Conservation (phyloP, 1,140 invertebrate species). For the Bombus turneri region DNA sequence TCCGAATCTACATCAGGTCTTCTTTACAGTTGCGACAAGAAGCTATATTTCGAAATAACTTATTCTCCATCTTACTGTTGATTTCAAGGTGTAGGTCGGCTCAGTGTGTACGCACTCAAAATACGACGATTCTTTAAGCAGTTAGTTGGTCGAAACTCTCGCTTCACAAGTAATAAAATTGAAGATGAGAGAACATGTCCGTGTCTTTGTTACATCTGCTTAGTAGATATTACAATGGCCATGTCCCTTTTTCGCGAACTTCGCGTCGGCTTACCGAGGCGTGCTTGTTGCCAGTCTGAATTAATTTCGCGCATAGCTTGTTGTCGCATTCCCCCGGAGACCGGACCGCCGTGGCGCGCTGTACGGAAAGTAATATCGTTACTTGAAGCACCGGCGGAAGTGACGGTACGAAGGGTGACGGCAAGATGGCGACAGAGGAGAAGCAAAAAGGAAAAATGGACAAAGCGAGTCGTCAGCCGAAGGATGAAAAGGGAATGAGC, state of each 20-base stretch:
- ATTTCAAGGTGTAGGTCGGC: not conserved
- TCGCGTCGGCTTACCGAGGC: slow-evolving; percentile 51
- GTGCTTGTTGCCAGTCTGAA: slow-evolving; percentile 58
- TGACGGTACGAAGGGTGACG: slow-evolving; percentile 30
- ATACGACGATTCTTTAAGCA: too few species aligned
- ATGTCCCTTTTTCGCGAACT: slow-evolving; percentile 32
- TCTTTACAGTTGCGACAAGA: not conserved
- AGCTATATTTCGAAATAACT: not conserved
- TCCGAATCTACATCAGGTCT: not conserved
- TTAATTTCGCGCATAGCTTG: slow-evolving; percentile 66
- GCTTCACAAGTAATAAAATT: slow-evolving; percentile 23
- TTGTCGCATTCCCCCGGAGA: slow-evolving; percentile 63
- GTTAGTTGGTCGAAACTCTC: not conserved
- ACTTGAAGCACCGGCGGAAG: slow-evolving; percentile 37
- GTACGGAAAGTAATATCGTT: slow-evolving; percentile 63
- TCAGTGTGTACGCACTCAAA: not conserved
- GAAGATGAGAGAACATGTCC: slow-evolving; percentile 16
- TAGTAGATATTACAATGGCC: slow-evolving; percentile 21
- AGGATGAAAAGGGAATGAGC: not conserved
- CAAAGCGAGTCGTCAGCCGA: not conserved
- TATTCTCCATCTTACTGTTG: not conserved
- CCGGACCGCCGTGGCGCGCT: slow-evolving; percentile 7
- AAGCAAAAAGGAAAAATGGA: not conserved
- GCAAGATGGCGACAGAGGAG: not conserved
- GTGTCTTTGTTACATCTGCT: slow-evolving; percentile 56